Evolutionary conservation across 2,113 vertebrate genomes (phyloP), one percentile per base, ranked within the genome.

Genomic region (Elephas maximus): DNA sequence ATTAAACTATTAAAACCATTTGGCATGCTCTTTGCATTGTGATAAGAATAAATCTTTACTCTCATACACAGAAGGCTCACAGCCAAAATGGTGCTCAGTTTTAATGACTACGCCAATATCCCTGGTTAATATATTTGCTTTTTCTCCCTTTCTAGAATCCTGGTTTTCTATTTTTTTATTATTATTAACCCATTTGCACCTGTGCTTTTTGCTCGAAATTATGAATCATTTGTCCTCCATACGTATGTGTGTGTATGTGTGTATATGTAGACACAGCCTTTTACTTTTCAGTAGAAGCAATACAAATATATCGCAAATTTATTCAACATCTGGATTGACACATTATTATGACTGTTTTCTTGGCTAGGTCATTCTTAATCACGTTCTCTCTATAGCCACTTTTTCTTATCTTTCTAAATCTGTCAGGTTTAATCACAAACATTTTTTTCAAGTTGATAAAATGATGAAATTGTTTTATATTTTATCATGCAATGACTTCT

Each of bases 361-460:
- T 12, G 74, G 62, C 6, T 21, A 57, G 48, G 18, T 63, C 96
- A 92, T 81, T 92, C 63, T 91, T 77, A 82, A 51, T 83, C 74
- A 45, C 2, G 88, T n/a, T 37, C 60, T 44, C 20, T 79, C 33
- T 51, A 44, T 17, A 85, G 33, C 0, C 1, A 91, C 28, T 85
- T 97, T 96, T 96, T 65, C 85, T 88, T 88, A 88, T 85, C 88
- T 95, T 94, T 44, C 45, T 91, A 74, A 92, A 81, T 85, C 2
- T 86, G 3, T 88, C 91, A 97, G 37, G 12, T 69, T 18, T 23
- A 96, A 71, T 62, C 26, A 91, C 44, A 96, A 95, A 37, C 28
- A 26, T 48, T 74, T 79, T 73, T 37, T 87, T 79, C 33, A 63
- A 95, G 57, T 6, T 60, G 33, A 89, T 17, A 91, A 91, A 79